Evolutionary conservation across 30 jellyfish, hydroid and myxozoan genomes (phyloP), one percentile per base, ranked within the genome.

Genomic region (Aurelia sp.): DNA sequence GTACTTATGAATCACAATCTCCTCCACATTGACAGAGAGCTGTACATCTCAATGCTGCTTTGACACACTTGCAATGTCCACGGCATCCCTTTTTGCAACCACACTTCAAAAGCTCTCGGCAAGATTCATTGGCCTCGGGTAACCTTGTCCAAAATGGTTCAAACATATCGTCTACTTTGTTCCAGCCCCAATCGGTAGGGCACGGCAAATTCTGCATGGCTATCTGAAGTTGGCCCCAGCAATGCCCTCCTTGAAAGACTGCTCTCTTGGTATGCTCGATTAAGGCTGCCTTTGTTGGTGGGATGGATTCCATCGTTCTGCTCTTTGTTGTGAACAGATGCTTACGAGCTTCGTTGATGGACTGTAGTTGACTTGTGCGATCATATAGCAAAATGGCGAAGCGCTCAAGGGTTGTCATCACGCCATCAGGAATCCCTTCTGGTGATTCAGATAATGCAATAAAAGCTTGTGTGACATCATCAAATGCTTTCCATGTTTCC

Each of bases 111-210:
- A 65, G 77, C 31, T 22, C 64, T 70, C 81, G 30, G 81, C 68
- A 70, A 27, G 81, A 33, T 27, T 33, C 61, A 21, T 1, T 27
- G 18, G 63, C 63, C 67, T 70, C 64, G 61, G 81, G 81, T 41
- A 70, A 38, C 30, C 4, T 41, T 41, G 81, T 27, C 81, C 81
- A 70, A 70, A 27, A 41, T 70, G 68, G 81, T 63, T 63, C 75
- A 63, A 63, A 3, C 75, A 1, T 27, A 18, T 53, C 63, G 2
- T 61, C 88, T 55, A 30, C 19, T 15, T n/a, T 15, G 19, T 24
- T 33, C 88, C 88, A 77, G 27, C 78, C 88, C 88, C 88, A 77
- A 13, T 61, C 50, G 48, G 80, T 55, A 15, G 88, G 88, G 38
- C 48, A 13, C 27, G 83, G 88, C 17, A 55, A 24, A n/a, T 30